Evolutionary conservation across 2,113 vertebrate genomes (phyloP).

Genomic region (Alethe castanea): DNA sequence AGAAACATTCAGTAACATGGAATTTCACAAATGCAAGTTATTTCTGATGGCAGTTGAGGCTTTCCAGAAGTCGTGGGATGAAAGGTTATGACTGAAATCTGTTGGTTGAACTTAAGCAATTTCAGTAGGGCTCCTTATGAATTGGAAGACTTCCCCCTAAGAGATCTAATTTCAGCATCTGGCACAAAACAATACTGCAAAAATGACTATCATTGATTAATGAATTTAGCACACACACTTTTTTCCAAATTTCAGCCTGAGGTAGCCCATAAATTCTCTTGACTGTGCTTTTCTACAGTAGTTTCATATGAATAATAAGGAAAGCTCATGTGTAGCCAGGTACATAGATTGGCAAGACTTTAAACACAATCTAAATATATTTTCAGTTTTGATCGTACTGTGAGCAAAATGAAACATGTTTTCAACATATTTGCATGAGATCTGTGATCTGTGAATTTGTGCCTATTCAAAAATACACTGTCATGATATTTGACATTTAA

Average conservation of each 20-base stretch:
- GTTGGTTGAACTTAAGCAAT: background rate
- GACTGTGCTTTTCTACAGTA: background rate
- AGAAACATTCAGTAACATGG: background rate
- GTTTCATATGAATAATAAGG: background rate
- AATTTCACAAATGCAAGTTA: background rate
- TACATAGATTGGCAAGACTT: background rate
- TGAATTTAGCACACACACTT: background rate
- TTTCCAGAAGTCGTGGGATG: background rate
- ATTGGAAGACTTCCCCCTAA: background rate
- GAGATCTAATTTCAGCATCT: background rate
- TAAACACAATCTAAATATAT: background rate
- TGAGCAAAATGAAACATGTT: background rate
- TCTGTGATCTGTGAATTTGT: background rate
- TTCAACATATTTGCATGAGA: background rate
- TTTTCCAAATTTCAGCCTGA: slow-evolving; percentile 10
- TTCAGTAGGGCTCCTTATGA: background rate
- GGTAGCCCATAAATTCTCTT: background rate
- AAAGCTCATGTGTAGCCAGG: background rate
- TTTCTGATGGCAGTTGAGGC: background rate
- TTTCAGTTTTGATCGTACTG: background rate
- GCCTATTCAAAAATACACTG: background rate
- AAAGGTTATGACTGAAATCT: background rate
- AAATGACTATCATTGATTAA: background rate
- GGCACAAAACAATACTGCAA: background rate
- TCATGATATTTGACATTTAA: background rate